These are phyloP conservation scores for Hepsetus odoe DNA, from an alignment of 2,113 vertebrate species.

Conservation along the genomic window DNA sequence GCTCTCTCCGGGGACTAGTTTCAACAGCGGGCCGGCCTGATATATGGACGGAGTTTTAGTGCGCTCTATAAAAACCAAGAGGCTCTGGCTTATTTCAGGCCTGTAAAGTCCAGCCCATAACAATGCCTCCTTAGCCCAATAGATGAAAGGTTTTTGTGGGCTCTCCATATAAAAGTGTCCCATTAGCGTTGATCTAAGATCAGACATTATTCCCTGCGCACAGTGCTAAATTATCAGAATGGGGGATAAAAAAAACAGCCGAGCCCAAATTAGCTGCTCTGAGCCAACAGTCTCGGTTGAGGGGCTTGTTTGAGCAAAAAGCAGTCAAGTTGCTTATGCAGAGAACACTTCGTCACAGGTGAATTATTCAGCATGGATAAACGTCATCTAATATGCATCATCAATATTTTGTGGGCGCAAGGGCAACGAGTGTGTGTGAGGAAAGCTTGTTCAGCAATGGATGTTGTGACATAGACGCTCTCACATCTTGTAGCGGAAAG, in stretches of 20 bases:
- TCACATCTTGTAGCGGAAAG: not conserved
- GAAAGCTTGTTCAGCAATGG: not conserved
- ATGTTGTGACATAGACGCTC: constrained; percentile 1
- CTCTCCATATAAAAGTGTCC: constrained; percentile 42
- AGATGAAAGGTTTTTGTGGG: constrained; percentile 38
- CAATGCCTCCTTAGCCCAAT: constrained; percentile 36
- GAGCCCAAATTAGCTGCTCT: constrained; percentile 8
- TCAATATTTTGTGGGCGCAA: constrained; percentile 29
- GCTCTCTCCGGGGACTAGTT: constrained; percentile 55
- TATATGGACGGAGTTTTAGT: constrained; percentile 52
- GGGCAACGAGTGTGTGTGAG: constrained; percentile 21
- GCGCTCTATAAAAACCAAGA: constrained; percentile 54
- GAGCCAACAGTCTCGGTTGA: not conserved
- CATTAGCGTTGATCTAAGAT: constrained; percentile 52
- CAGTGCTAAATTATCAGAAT: constrained; percentile 23
- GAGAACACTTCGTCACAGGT: constrained; percentile 8
- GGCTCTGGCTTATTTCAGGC: constrained; percentile 45
- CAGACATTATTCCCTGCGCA: constrained; percentile 38
- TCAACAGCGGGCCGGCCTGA: constrained; percentile 49
- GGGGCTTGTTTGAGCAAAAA: not conserved
- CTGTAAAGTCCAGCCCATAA: constrained; percentile 50
- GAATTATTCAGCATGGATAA: constrained; percentile 35
- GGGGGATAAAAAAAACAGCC: constrained; percentile 17
- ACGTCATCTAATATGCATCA: constrained; percentile 30
- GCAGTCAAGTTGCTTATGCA: constrained; percentile 13